Evolutionary conservation across 2,888 invertebrate genomes (phyloP), one percentile per base, ranked within the genome.

Genomic region (Caenorhabditis sp.): DNA sequence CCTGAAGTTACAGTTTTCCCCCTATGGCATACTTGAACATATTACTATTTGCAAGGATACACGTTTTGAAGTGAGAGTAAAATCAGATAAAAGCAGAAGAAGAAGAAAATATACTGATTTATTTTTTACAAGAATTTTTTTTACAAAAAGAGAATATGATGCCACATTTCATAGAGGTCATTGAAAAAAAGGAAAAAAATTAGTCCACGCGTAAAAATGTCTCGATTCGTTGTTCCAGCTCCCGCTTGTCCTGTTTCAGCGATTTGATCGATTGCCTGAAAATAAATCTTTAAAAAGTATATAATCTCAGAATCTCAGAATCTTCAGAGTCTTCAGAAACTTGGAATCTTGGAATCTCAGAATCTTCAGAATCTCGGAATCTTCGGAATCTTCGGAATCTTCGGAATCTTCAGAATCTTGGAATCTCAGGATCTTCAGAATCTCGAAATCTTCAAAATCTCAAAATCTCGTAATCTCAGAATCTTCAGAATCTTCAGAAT

Each of bases 211-310:
- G 77, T 22, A 85, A 58, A 59, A 85, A 58, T 22, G 79, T 51
- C 24, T 81, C 79, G 44, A 85, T 74, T 47, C 85, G 35, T 26
- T 68, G 54, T 31, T 81, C 79, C 1, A 85, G 58, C 61, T 83
- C 85, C 47, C 41, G 28, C 35, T 85, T 85, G 12, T 74, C 79
- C 10, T 31, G 22, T 59, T 81, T 83, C 61, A 85, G 44, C n/a
- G 26, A n/a, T 54, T 83, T 79, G n/a, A 79, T 74, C 0, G 44
- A 61, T 28, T 51, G 56, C 68, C 85, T 85, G 73, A 8, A 75
- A 75, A 31, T 6, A 31, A 6, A 31, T 31, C 12, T n/a, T n/a
- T n/a, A 31, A 7, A 31, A 31, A 6, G 6, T 38, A 10, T 12
- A 38, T 7, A 10, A 38, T n/a, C 14, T 44, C 44, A 28, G 58